Evolutionary conservation across 2,797 vertebrate genomes (phyloP).

Genomic region (Pogoniulus pusillus): DNA sequence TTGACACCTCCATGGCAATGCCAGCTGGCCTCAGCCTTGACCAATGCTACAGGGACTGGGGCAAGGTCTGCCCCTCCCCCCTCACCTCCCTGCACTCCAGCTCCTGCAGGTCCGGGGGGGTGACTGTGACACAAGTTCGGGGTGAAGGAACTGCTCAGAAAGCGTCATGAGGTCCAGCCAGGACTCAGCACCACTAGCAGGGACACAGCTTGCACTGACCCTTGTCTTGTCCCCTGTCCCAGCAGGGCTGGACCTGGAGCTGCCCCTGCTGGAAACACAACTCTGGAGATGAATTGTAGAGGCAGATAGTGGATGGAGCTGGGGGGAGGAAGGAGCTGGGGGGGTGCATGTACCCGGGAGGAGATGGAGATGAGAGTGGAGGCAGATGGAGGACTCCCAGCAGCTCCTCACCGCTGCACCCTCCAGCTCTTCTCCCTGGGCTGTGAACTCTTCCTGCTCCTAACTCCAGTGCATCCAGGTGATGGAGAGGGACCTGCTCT

Average conservation of each 20-base stretch:
- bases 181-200: background rate
- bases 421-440: background rate
- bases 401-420: background rate
- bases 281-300: background rate
- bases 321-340: background rate
- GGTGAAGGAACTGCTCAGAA: background rate
- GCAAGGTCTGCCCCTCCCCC: background rate
- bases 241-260: background rate
- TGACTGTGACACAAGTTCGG: background rate
- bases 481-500: rapidly evolving
- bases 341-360: no score
- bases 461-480: rapidly evolving
- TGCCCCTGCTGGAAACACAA: background rate
- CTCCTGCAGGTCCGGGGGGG: background rate
- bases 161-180: background rate
- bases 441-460: background rate
- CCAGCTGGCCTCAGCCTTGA: background rate
- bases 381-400: background rate
- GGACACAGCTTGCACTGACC: background rate
- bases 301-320: background rate
- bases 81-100: rapidly evolving
- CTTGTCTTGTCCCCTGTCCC: rapidly evolving
- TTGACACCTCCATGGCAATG: background rate
- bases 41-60: background rate
- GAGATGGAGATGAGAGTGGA: no score